These are phyloP conservation scores for Metridium senile DNA, from an alignment of 92 coral and sea anemone species.

Conservation along the genomic window DNA sequence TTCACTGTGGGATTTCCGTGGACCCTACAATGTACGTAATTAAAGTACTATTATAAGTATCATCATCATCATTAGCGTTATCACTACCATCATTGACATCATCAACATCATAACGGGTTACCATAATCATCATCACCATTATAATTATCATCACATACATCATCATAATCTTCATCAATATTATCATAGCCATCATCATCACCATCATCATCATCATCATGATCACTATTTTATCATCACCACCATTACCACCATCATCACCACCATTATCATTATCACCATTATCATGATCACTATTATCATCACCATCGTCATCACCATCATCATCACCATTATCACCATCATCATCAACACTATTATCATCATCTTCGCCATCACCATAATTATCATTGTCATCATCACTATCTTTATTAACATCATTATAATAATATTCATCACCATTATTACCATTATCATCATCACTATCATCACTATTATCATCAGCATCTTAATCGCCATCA, in stretches of 20 bases:
- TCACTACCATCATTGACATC: too few species aligned
- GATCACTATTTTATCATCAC: neutral
- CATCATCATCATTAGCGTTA: too few species aligned
- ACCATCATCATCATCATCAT: too few species aligned
- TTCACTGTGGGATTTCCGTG: too few species aligned
- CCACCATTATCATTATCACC: neutral
- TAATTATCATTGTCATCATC: neutral
- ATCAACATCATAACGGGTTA: too few species aligned
- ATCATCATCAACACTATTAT: neutral
- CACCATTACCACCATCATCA: neutral
- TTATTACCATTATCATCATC: neutral
- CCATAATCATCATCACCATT: too few species aligned
- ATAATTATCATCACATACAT: too few species aligned
- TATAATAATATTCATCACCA: neutral
- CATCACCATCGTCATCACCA: neutral
- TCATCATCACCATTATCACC: neutral
- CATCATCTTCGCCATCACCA: neutral
- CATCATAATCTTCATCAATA: too few species aligned
- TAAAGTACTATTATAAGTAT: too few species aligned
- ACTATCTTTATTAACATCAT: neutral
- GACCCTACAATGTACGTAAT: too few species aligned
- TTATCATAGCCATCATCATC: too few species aligned
- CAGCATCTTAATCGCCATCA: neutral
- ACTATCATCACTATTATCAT: neutral
- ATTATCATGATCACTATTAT: too few species aligned